Percentiles rank a stretch among this genome's conserved stretches.
These are phyloP conservation scores for Hybognathus amarus DNA, from an alignment of 2,797 vertebrate species.

Conservation along the genomic window DNA sequence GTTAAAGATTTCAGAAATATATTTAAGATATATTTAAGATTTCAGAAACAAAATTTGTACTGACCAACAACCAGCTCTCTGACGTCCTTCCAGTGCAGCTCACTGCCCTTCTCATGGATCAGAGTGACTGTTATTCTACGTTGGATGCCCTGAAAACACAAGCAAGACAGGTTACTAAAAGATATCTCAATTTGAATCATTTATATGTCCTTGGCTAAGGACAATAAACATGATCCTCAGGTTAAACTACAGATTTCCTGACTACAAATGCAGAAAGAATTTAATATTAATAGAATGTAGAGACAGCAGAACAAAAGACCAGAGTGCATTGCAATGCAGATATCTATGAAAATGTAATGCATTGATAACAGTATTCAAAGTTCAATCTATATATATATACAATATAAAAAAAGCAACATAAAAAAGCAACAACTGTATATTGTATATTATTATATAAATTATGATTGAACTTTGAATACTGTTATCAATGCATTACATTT, in stretches of 20 bases:
- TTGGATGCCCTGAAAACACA: slow-evolving; percentile 88
- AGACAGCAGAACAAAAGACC: neutral
- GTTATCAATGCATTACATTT: neutral
- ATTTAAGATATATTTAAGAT: too few species aligned
- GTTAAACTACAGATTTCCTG: slow-evolving; percentile 18
- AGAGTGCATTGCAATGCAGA: neutral
- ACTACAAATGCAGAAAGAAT: neutral
- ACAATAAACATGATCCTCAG: slow-evolving; percentile 2
- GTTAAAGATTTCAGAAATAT: neutral
- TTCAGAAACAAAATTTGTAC: slow-evolving; percentile 58
- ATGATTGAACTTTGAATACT: neutral
- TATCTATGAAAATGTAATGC: neutral
- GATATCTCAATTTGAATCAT: slow-evolving; percentile 36
- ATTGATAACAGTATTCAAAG: neutral
- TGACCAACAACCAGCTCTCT: slow-evolving; percentile 96
- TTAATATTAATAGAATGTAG: neutral
- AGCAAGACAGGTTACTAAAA: neutral
- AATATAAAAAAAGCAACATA: too few species aligned
- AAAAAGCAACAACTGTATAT: neutral
- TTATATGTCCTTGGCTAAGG: slow-evolving; percentile 37
- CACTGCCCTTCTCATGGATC: slow-evolving; percentile 95
- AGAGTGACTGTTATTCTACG: slow-evolving; percentile 95
- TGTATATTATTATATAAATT: neutral
- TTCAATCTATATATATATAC: too few species aligned
- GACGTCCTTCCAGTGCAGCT: slow-evolving; percentile 98